Conservation (phyloP, 2,113 vertebrate genomes). For the Zeus faber region DNA sequence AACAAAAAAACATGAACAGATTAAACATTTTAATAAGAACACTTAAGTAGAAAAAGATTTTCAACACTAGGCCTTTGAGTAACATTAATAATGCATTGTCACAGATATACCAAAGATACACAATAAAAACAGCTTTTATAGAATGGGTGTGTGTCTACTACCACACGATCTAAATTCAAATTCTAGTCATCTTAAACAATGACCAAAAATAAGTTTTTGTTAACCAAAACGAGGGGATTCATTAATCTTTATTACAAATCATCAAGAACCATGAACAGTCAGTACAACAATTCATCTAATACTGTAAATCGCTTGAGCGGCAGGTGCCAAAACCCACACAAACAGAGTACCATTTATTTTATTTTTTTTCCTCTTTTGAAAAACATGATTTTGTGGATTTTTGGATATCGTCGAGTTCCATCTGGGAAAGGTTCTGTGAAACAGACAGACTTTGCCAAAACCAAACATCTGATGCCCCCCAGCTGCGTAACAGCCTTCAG, state of each 20-base stretch:
- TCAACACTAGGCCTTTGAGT: slow-evolving; percentile 72
- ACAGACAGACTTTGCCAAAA: too few relatives aligned
- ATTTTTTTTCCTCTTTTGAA: slow-evolving; percentile 34
- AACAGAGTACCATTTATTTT: slow-evolving; percentile 38
- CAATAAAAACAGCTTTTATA: slow-evolving; percentile 68
- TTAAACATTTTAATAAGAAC: slow-evolving; percentile 75
- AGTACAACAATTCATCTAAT: slow-evolving; percentile 65
- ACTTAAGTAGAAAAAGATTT: slow-evolving; percentile 61
- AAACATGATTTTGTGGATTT: slow-evolving; percentile 37
- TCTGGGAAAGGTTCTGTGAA: neutral
- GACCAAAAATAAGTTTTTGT: slow-evolving; percentile 62
- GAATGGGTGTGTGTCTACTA: slow-evolving; percentile 31
- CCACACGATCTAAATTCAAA: slow-evolving; percentile 46
- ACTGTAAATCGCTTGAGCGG: slow-evolving; percentile 61
- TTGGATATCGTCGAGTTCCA: neutral
- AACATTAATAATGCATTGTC: slow-evolving; percentile 74
- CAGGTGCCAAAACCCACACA: slow-evolving; percentile 41
- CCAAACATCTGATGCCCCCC: too few relatives aligned
- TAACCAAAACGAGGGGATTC: slow-evolving; percentile 61
- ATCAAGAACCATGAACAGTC: slow-evolving; percentile 64
- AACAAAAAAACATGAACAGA: slow-evolving; percentile 60
- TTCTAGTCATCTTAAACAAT: slow-evolving; percentile 70
- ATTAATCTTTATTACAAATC: slow-evolving; percentile 71
- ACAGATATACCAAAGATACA: slow-evolving; percentile 70
- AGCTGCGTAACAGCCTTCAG: too few relatives aligned